These are phyloP conservation scores for Dinocampus coccinellae DNA, from an alignment of 2,888 invertebrate genomes.

Conservation along the genomic window DNA sequence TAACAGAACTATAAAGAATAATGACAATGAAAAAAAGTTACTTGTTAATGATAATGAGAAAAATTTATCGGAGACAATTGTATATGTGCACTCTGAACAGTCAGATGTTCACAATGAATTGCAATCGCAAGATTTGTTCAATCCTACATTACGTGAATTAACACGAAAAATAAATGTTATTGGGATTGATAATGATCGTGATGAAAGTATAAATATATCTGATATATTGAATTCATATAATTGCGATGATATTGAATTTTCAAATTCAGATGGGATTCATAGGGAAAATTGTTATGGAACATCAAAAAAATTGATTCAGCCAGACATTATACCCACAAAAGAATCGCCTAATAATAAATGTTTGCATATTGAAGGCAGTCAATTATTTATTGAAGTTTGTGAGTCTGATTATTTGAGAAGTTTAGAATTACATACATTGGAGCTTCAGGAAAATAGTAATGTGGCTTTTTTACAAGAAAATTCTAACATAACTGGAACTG, in stretches of 20 bases:
- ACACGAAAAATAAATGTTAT: conserved; percentile 48
- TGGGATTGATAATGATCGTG: conserved; percentile 40
- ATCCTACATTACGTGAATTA: conserved; percentile 39
- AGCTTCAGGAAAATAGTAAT: conserved; percentile 33
- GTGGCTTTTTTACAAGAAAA: conserved; percentile 24
- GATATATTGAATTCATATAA: conserved; percentile 45
- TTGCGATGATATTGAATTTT: conserved; percentile 43
- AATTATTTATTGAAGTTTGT: conserved; percentile 40
- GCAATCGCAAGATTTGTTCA: background rate
- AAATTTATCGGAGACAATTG: conserved; percentile 41
- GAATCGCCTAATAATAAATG: conserved; percentile 22
- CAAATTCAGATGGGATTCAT: conserved; percentile 27
- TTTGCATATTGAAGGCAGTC: conserved; percentile 33
- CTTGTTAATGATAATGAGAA: conserved; percentile 14
- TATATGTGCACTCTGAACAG: conserved; percentile 31
- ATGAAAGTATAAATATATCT: conserved; percentile 45
- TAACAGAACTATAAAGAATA: background rate
- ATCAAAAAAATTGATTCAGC: conserved; percentile 4
- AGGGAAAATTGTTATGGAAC: conserved; percentile 20
- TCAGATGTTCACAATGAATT: background rate
- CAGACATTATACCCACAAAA: background rate
- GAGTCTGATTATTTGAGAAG: conserved; percentile 35
- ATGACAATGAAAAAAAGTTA: background rate
- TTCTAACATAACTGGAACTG: background rate
- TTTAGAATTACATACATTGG: conserved; percentile 16